Percentiles rank a stretch among this genome's conserved stretches.
These are phyloP conservation scores for Agonum fuliginosum DNA, from an alignment of 2,888 invertebrate species.

Conservation along the genomic window DNA sequence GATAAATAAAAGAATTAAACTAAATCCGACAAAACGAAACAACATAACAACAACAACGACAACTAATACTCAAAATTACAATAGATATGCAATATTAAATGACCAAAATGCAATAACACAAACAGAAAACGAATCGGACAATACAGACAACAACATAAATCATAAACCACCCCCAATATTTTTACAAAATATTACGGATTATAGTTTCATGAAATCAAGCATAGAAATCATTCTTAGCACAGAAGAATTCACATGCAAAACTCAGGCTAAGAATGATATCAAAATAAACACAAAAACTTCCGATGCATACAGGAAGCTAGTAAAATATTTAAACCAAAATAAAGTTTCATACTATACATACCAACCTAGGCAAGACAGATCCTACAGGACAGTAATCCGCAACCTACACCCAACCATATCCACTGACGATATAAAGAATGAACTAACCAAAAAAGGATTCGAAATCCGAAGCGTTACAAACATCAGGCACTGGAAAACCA, in stretches of 20 bases:
- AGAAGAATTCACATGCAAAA: neutral
- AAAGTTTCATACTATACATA: neutral
- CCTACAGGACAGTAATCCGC: neutral
- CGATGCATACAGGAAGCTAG: neutral
- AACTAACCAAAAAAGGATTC: too few relatives aligned
- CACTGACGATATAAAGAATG: too few relatives aligned
- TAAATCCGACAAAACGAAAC: neutral
- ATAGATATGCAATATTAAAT: neutral
- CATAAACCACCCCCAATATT: neutral
- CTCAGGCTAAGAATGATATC: neutral
- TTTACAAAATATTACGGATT: neutral
- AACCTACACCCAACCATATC: too few relatives aligned
- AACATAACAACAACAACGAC: neutral
- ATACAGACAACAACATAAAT: neutral
- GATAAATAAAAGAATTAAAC: neutral
- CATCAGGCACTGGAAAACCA: too few relatives aligned
- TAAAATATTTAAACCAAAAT: conserved; percentile 8
- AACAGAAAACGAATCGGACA: neutral
- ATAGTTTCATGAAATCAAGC: neutral
- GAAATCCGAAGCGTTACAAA: too few relatives aligned
- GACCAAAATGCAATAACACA: neutral
- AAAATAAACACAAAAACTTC: neutral
- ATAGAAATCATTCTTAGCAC: neutral
- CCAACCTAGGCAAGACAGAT: neutral
- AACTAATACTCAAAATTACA: neutral